Percentiles rank a stretch among this genome's conserved stretches.
phyloP scores from a whole-genome alignment of 2,888 invertebrate genomes.

The Nephrotoma appendiculata region DNA sequence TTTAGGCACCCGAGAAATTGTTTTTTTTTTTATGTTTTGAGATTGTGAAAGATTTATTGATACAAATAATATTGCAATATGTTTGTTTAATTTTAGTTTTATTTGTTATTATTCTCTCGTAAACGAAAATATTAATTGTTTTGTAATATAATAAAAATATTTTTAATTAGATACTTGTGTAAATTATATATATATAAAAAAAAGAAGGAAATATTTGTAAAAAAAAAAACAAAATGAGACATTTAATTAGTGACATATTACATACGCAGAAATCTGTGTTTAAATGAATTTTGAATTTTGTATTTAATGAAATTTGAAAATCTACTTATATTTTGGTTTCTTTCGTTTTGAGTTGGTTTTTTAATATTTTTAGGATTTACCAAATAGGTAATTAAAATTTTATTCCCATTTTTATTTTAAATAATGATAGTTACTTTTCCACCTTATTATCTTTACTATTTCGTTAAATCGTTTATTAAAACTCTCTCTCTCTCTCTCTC shows the following conservation, averaged over 20 bases:
- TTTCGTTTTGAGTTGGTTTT: too few relatives aligned
- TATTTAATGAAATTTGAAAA: background rate
- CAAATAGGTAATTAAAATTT: too few relatives aligned
- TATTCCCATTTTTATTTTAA: too few relatives aligned
- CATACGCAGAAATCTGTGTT: background rate
- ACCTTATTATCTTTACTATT: too few relatives aligned
- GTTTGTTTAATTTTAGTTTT: background rate
- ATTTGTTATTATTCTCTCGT: background rate
- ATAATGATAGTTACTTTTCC: too few relatives aligned
- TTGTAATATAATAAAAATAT: background rate
- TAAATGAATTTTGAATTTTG: background rate
- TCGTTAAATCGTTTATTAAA: too few relatives aligned
- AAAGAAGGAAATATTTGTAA: background rate
- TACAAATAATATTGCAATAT: background rate
- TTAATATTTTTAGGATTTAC: too few relatives aligned
- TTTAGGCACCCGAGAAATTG: background rate
- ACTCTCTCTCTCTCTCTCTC: too few relatives aligned
- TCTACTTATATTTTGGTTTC: too few relatives aligned
- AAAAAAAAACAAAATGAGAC: background rate
- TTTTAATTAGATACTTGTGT: background rate
- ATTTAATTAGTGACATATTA: background rate
- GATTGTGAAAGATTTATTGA: background rate
- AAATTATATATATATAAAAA: background rate
- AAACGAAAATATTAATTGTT: background rate
- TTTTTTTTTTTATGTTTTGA: background rate